Percentiles rank a stretch among this genome's conserved stretches.
Evolutionary conservation across 2,888 invertebrate genomes (phyloP).

Genomic region (Ypsolopha sequella): DNA sequence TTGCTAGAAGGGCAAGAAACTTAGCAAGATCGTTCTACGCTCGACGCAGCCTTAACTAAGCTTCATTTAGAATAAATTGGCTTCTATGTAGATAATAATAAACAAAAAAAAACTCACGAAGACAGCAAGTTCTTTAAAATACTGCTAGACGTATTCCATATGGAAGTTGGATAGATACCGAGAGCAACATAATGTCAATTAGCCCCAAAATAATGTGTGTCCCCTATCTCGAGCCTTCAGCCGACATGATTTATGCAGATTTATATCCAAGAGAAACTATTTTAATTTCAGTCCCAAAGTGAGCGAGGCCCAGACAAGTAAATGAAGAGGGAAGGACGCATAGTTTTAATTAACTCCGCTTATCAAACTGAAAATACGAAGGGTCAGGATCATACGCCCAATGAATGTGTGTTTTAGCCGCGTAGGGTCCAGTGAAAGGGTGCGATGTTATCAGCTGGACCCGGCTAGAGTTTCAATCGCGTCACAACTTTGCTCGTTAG

Average conservation of each 20-base stretch:
- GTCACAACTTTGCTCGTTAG: slow-evolving; percentile 51
- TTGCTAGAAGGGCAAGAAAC: no score
- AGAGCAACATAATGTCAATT: no score
- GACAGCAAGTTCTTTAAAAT: no score
- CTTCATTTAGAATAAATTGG: no score
- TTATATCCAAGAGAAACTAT: neutral
- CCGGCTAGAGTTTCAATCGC: slow-evolving; percentile 50
- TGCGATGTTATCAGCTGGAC: slow-evolving; percentile 41
- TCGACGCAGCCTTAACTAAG: no score
- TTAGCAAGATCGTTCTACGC: no score
- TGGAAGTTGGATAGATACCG: no score
- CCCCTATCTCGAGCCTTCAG: no score
- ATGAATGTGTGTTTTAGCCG: slow-evolving; percentile 21
- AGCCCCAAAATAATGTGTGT: no score
- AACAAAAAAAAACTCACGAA: no score
- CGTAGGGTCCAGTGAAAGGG: slow-evolving; percentile 45
- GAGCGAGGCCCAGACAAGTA: neutral
- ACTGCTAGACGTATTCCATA: no score
- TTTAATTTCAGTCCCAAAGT: slow-evolving; percentile 1
- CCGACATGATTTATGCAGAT: neutral
- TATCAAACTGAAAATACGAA: slow-evolving; percentile 31
- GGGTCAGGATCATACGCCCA: slow-evolving; percentile 15
- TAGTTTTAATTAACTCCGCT: slow-evolving; percentile 56
- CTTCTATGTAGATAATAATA: no score
- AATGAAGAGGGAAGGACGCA: slow-evolving; percentile 11